Evolutionary conservation across 2,888 invertebrate genomes (phyloP).

Genomic region (Rotaria socialis): DNA sequence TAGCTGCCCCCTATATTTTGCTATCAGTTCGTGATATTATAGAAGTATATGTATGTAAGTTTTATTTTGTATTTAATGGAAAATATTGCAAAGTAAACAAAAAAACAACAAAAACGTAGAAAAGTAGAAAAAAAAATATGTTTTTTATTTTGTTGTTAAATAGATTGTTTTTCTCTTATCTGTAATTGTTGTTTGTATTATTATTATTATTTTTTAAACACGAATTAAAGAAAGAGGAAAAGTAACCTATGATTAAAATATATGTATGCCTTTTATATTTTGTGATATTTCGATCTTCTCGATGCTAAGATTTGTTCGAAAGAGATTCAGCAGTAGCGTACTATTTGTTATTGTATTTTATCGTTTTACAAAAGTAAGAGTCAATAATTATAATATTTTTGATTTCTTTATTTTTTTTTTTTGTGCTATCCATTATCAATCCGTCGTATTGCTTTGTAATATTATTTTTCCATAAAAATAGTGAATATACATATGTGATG

Average conservation of each 20-base stretch:
- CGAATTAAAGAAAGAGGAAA: background rate
- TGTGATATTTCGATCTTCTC: background rate
- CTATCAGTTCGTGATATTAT: background rate
- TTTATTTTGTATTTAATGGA: background rate
- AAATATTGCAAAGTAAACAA: background rate
- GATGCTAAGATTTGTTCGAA: background rate
- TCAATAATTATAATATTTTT: too few relatives aligned
- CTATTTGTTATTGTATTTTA: too few relatives aligned
- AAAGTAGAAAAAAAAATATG: background rate
- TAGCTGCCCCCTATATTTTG: background rate
- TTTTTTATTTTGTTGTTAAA: background rate
- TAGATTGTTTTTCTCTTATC: background rate
- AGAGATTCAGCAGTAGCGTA: too few relatives aligned
- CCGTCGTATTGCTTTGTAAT: too few relatives aligned
- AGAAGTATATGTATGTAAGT: background rate
- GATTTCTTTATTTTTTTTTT: too few relatives aligned
- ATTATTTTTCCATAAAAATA: too few relatives aligned
- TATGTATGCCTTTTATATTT: background rate
- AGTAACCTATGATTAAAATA: background rate
- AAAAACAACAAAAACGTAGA: background rate
- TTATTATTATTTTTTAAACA: background rate
- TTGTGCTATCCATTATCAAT: too few relatives aligned
- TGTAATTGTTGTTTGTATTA: background rate
- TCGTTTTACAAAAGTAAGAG: too few relatives aligned
- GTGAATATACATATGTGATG: too few relatives aligned